Base-by-base conservation (phyloP, 1,140 invertebrate species). In the Leptopilina clavipes region DNA sequence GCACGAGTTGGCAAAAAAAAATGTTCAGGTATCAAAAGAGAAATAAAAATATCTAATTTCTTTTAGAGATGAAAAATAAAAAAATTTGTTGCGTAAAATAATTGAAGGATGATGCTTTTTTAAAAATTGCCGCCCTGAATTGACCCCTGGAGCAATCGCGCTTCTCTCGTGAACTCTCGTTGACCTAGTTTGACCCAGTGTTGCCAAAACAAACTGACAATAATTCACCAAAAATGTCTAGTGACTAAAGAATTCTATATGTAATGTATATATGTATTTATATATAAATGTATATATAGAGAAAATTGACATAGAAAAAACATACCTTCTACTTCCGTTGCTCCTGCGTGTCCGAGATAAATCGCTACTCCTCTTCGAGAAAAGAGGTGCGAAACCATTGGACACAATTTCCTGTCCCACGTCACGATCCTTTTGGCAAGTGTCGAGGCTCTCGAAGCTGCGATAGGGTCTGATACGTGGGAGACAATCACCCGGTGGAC, bases 371-470 rank as follows among this genome's bases (percentile, higher is more conserved):
- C 79, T 87, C 80, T 87, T 87, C 9, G 82, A 83, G 11, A 81
- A 83, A 74, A 85, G 83, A 78, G 86, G 76, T 45, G 86, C 56
- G 74, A 86, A 87, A 37, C 87, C 86, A 70, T 88, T 88, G 52
- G 75, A 73, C 0, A 59, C 19, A 25, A 11, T 14, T 9, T 76
- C 71, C 1, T 83, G 71, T n/a, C 52, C 59, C 59, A 65, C 22
- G 12, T 78, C 73, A 5, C 80, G 75, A 1, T 77, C 82, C 70
- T 88, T 88, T 71, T 87, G 85, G 65, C 82, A 83, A 6, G 82
- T 85, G 59, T 88, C 83, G n/a, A 90, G 76, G 19, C 89, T 90
- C 74, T 90, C 89, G 74, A 88, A 90, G 73, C 89, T 90, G 5
- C 87, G 81, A n/a, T 89, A 90, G 0, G 89, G 89, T 22, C 89